phyloP scores from a whole-genome alignment of 2,888 invertebrate genomes.

The Myopa tessellatipennis region DNA sequence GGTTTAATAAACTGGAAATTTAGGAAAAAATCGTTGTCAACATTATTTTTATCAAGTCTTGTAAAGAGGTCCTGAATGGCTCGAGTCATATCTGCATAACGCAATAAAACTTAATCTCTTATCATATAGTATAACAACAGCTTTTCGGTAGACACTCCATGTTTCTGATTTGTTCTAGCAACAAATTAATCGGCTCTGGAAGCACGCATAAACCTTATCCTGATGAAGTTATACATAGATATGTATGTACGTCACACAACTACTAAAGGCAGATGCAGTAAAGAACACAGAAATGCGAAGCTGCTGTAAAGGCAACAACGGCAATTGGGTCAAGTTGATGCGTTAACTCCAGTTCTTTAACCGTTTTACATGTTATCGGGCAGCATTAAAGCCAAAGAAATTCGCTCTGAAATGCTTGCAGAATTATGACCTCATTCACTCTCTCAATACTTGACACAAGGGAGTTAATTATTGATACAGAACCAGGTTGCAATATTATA shows the following conservation, averaged over 20 bases:
- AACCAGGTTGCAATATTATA: not conserved
- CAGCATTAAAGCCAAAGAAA: slow-evolving; percentile 19
- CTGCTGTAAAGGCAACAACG: not conserved
- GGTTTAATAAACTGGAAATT: no score
- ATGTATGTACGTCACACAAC: not conserved
- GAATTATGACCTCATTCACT: slow-evolving; percentile 15
- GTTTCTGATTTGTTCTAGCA: no score
- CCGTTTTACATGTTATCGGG: slow-evolving; percentile 9
- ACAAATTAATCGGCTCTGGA: not conserved
- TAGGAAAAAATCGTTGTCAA: no score
- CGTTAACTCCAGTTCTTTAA: slow-evolving; percentile 22
- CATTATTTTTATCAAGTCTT: no score
- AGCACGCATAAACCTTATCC: not conserved
- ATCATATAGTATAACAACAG: no score
- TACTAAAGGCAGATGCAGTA: not conserved
- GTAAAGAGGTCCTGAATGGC: no score
- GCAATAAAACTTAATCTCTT: no score
- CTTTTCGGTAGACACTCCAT: no score
- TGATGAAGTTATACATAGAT: not conserved
- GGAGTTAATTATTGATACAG: not conserved
- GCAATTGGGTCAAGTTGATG: slow-evolving; percentile 21
- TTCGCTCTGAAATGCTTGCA: not conserved
- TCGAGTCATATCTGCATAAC: no score
- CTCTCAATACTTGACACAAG: not conserved
- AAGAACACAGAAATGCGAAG: slow-evolving; percentile 1